A percentile compares a stretch with the other conserved stretches of the same genome.
Conservation (phyloP, 2,888 invertebrate genomes). For the Scaptomyza reducta region DNA sequence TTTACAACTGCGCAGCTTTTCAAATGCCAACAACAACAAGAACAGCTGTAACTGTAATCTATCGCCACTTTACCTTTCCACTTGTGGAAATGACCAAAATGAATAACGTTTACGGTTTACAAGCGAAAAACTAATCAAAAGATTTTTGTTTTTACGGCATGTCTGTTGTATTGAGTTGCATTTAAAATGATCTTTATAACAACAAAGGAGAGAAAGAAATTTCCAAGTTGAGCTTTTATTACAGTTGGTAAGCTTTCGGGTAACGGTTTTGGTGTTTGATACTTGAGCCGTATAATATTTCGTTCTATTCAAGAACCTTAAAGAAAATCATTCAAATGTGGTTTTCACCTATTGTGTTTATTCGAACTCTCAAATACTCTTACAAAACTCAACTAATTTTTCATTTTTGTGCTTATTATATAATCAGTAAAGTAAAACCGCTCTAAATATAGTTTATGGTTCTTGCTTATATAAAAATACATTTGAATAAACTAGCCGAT, state of each 20-base stretch:
- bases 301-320: no score
- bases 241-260: neutral
- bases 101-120: conserved; percentile 9
- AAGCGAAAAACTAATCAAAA: neutral
- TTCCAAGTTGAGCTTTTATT: neutral
- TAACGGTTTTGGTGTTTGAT: neutral
- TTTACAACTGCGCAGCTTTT: conserved; percentile 69
- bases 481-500: conserved; percentile 15
- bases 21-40: conserved; percentile 7
- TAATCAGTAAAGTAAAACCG: neutral
- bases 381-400: no score
- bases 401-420: neutral
- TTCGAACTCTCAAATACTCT: no score
- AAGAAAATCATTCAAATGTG: no score
- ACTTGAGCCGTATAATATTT: no score
- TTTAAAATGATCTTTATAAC: neutral
- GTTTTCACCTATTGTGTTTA: no score
- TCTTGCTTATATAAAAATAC: neutral
- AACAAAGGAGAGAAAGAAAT: neutral
- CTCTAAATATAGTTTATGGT: neutral
- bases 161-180: neutral
- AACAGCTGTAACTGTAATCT: conserved; percentile 16
- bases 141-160: neutral
- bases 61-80: conserved; percentile 19
- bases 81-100: conserved; percentile 18